Evolutionary conservation across 2,797 vertebrate genomes (phyloP), one percentile per base, ranked within the genome.

Genomic region (Tiaroga cobitis): DNA sequence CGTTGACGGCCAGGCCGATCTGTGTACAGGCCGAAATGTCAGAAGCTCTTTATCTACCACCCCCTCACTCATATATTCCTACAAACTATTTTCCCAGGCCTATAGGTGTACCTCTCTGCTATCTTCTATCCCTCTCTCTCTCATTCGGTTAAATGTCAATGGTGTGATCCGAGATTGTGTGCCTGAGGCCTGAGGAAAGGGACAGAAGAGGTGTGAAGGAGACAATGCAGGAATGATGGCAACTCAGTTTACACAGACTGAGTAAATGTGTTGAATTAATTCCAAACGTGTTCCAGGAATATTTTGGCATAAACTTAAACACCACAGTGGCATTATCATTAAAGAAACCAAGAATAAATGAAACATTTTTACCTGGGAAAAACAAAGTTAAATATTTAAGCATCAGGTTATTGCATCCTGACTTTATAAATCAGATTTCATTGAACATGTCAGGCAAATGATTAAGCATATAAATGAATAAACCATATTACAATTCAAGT

Each of bases 61-160:
- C 56, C 73, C 77, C 43, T 74, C 69, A 74, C 68, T 80, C 13
- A 80, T 74, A 49, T 41, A 85, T 80, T 74, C 77, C 56, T n/a
- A 72, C 37, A 85, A 85, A 85, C 56, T 39, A 69, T 63, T 73
- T 80, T 34, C 43, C 59, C 56, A 63, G 77, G 76, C 68, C 83
- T 65, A 63, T 37, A 65, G 84, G 41, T 85, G 84, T 41, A 65
- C 39, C 56, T 67, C 46, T 80, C 34, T 67, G 19, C 43, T 41
- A 16, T 67, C 21, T 41, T n/a, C 67, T 67, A 91, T 93, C 8
- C 8, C 65, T 70, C 8, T 79, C 37, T 0, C 68, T 76, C 76
- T 65, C 75, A 39, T 32, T 79, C 77, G 41, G 69, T 29, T 85
- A 85, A 85, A 85, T 85, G 84, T 74, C 84, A 85, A 3, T 21